phyloP scores from a whole-genome alignment of 2,888 invertebrate genomes.

The Hofmannophila pseudospretella region DNA sequence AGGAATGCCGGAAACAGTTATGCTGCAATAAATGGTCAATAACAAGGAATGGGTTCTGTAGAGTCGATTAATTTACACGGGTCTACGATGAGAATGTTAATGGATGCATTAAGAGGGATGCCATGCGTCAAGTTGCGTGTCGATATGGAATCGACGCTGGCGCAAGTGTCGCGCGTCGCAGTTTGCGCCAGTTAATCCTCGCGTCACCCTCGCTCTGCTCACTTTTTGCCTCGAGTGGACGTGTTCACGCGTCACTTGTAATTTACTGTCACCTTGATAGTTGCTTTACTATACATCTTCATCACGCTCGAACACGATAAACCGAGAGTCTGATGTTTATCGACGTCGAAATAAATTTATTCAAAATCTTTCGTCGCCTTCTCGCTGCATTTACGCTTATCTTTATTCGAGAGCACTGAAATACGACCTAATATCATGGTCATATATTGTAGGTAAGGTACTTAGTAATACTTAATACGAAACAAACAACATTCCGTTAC shows the following conservation, averaged over 20 bases:
- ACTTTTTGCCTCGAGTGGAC: slow-evolving; percentile 37
- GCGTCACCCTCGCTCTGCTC: slow-evolving; percentile 24
- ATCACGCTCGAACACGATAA: slow-evolving; percentile 21
- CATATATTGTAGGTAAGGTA: too few relatives aligned
- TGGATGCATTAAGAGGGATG: slow-evolving; percentile 47
- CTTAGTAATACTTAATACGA: slow-evolving; percentile 10
- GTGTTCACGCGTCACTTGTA: slow-evolving; percentile 30
- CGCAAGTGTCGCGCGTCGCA: slow-evolving; percentile 17
- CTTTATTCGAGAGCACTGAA: too few relatives aligned
- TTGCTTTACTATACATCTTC: slow-evolving; percentile 37
- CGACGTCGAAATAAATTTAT: slow-evolving; percentile 32
- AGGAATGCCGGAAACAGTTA: slow-evolving; percentile 27
- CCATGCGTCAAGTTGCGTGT: slow-evolving; percentile 66
- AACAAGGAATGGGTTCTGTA: slow-evolving; percentile 15
- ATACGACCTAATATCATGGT: too few relatives aligned
- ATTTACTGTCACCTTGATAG: slow-evolving; percentile 41
- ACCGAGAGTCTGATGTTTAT: slow-evolving; percentile 23
- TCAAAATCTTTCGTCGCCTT: slow-evolving; percentile 15
- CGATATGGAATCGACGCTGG: slow-evolving; percentile 42
- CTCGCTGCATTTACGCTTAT: too few relatives aligned
- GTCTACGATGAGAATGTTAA: slow-evolving; percentile 45
- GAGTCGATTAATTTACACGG: slow-evolving; percentile 29
- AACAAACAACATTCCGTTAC: slow-evolving; percentile 23
- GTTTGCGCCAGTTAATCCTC: slow-evolving; percentile 45
- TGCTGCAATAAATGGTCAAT: slow-evolving; percentile 10